Percentiles rank a stretch among this genome's conserved stretches.
Evolutionary conservation across 2,797 vertebrate genomes (phyloP).

Genomic region (Adelosebastes latens): DNA sequence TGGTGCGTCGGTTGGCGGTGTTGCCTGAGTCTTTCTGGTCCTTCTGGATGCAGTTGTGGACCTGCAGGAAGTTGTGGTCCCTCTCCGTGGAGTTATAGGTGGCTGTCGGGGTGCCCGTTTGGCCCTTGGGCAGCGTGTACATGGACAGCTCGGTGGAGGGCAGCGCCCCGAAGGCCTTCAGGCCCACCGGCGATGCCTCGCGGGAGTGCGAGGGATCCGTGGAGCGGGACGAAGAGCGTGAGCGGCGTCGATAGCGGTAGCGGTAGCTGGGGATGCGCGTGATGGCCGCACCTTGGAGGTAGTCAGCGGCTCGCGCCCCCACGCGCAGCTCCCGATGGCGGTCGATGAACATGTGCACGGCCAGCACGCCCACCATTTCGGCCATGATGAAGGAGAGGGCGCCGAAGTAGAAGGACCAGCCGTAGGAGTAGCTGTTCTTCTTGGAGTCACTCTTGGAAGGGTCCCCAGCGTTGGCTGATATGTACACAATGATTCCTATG

Average conservation of each 20-base stretch:
- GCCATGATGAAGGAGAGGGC: conserved; percentile 99
- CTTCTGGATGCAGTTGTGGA: conserved; percentile 99
- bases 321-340: conserved; percentile 97
- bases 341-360: conserved; percentile 99
- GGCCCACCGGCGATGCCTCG: conserved; percentile 95
- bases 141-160: conserved; percentile 99
- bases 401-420: conserved; percentile 99
- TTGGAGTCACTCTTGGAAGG: conserved; percentile 99
- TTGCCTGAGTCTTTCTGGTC: conserved; percentile 98
- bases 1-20: conserved; percentile 97
- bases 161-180: conserved; percentile 97
- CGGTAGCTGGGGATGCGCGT: conserved; percentile 98
- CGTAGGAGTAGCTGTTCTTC: conserved; percentile 99
- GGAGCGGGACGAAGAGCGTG: conserved; percentile 97
- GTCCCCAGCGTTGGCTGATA: conserved; percentile 98
- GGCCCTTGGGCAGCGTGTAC: conserved; percentile 96
- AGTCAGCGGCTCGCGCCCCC: conserved; percentile 91
- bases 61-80: conserved; percentile 99
- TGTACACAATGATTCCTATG: conserved; percentile 99
- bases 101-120: conserved; percentile 91
- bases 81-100: conserved; percentile 97
- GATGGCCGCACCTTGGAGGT: conserved; percentile 98
- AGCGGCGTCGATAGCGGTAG: conserved; percentile 97
- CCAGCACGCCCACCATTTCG: conserved; percentile 99
- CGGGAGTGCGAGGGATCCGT: conserved; percentile 97